Evolutionary conservation across 2,113 vertebrate genomes (phyloP).

Genomic region (Pteruthius melanotis): DNA sequence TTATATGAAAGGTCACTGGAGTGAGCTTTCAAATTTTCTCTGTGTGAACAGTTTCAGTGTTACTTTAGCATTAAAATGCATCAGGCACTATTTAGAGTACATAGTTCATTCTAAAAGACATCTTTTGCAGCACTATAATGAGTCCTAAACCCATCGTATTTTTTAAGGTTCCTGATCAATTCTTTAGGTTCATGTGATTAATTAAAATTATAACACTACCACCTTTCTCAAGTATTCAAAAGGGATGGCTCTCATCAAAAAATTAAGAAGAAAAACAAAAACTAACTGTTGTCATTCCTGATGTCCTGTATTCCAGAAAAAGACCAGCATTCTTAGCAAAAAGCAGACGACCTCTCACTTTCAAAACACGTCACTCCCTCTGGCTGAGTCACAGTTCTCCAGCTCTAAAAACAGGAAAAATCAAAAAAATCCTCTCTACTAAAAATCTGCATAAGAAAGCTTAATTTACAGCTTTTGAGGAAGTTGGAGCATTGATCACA

Average conservation of each 20-base stretch:
- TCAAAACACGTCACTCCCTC: background rate
- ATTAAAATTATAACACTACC: background rate
- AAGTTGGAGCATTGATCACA: background rate
- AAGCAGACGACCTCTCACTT: conserved; percentile 39
- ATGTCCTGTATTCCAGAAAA: background rate
- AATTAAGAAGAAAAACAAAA: background rate
- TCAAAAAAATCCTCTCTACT: background rate
- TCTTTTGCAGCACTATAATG: background rate
- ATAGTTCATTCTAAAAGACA: background rate
- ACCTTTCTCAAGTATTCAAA: background rate
- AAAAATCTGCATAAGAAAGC: conserved; percentile 32
- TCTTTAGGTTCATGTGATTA: background rate
- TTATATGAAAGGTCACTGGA: background rate
- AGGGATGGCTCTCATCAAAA: background rate
- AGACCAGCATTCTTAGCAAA: background rate
- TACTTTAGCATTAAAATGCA: background rate
- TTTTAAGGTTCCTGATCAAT: background rate
- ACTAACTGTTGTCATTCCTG: background rate
- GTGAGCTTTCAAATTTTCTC: background rate
- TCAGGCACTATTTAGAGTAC: background rate
- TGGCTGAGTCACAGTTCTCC: background rate
- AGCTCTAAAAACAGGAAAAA: background rate
- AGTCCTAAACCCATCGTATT: background rate
- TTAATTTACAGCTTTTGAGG: conserved; percentile 34
- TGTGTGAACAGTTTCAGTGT: background rate